Conservation (phyloP, 2,797 vertebrate genomes). For the Nannoperca australis region DNA sequence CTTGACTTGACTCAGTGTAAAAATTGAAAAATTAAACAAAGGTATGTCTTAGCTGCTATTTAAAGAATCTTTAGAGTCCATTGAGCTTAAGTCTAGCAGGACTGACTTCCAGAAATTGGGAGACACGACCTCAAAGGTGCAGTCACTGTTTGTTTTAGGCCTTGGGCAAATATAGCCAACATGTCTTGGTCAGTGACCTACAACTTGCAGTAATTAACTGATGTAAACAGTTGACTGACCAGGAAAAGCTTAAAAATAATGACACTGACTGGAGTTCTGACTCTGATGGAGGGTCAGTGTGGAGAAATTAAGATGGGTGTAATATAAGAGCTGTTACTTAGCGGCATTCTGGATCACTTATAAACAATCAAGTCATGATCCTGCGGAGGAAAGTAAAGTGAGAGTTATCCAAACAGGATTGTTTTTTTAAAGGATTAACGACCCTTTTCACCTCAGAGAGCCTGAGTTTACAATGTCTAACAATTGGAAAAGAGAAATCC, state of each 20-base stretch:
- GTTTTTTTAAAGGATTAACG: conserved; percentile 6
- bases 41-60: not conserved
- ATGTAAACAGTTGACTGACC: not conserved
- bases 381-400: not conserved
- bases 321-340: not conserved
- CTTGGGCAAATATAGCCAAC: not conserved
- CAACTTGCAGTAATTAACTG: not conserved
- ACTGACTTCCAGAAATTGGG: not conserved
- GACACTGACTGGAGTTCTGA: not conserved
- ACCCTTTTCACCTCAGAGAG: conserved; percentile 12
- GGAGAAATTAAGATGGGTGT: not conserved
- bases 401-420: conserved; percentile 4
- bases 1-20: no score
- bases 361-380: not conserved
- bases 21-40: not conserved
- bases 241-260: not conserved
- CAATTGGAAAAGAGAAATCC: conserved; percentile 33
- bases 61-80: no score
- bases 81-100: not conserved
- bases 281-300: not conserved
- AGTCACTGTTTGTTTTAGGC: not conserved
- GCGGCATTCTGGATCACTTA: not conserved
- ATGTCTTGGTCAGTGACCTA: not conserved
- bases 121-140: not conserved
- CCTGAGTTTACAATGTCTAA: not conserved